phyloP scores from a whole-genome alignment of 2,888 invertebrate species.

The Drosophila pseudotalamancana region DNA sequence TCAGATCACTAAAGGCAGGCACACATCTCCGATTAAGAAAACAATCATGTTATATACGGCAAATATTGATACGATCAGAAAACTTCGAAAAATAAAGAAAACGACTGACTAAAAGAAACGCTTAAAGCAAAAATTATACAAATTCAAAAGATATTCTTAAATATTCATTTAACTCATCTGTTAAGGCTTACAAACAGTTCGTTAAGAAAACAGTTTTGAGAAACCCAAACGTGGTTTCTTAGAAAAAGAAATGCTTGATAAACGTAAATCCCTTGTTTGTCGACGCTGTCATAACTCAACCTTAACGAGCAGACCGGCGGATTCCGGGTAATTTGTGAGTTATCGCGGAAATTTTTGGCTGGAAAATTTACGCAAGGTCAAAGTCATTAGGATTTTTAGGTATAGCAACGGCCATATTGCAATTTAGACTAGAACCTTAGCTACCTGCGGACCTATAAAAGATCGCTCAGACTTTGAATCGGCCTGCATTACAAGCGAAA shows the following conservation, averaged over 20 bases:
- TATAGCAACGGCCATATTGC: background rate
- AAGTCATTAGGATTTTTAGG: slow-evolving; percentile 40
- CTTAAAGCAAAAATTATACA: background rate
- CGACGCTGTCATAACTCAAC: slow-evolving; percentile 1
- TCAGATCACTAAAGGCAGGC: slow-evolving; percentile 13
- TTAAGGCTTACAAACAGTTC: background rate
- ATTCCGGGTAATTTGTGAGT: background rate
- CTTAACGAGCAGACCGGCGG: slow-evolving; percentile 21
- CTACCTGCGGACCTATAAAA: slow-evolving; percentile 65
- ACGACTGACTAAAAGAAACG: slow-evolving; percentile 9
- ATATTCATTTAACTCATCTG: background rate
- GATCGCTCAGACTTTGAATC: slow-evolving; percentile 9
- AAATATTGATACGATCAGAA: slow-evolving; percentile 24
- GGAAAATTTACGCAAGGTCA: slow-evolving; percentile 43
- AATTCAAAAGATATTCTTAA: background rate
- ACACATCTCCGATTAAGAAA: slow-evolving; percentile 23
- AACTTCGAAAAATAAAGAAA: slow-evolving; percentile 17
- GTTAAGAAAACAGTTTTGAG: background rate
- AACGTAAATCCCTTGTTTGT: background rate
- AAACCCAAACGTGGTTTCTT: slow-evolving; percentile 12
- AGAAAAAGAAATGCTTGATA: slow-evolving; percentile 4
- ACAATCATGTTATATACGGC: slow-evolving; percentile 32
- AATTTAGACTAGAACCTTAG: background rate
- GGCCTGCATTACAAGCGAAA: slow-evolving; percentile 62
- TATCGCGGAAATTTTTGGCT: slow-evolving; percentile 27